A percentile compares a stretch with the other conserved stretches of the same genome.
Conservation (phyloP, 92 coral and sea anemone species). For the Parazoanthus atlanticus region DNA sequence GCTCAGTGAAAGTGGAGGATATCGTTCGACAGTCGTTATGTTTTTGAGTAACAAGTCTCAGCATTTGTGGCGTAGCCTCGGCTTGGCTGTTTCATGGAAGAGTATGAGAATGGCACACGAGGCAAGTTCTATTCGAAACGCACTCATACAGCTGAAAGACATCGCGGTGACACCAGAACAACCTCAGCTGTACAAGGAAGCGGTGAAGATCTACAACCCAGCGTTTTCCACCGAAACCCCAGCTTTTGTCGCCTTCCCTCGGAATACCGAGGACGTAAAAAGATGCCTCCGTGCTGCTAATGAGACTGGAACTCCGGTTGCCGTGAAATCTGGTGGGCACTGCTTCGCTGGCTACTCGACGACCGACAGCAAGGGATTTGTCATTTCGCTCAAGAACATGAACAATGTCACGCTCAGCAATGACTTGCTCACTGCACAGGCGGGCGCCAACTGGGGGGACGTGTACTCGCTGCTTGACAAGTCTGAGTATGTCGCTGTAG, state of each 20-base stretch:
- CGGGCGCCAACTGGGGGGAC: constrained; percentile 75
- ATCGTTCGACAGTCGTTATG: not conserved
- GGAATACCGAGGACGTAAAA: constrained; percentile 65
- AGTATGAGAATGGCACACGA: not conserved
- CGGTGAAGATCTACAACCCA: constrained; percentile 80
- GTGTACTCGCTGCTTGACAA: constrained; percentile 67
- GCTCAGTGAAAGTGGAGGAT: not conserved
- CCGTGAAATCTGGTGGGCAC: constrained; percentile 86
- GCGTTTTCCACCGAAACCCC: constrained; percentile 71
- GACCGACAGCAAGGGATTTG: constrained; percentile 80
- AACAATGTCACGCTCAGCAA: constrained; percentile 51
- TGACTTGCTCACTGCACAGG: constrained; percentile 52
- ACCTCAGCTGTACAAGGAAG: constrained; percentile 68
- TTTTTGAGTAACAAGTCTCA: not conserved
- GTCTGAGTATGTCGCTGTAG: constrained; percentile 73
- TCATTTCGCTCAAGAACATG: constrained; percentile 75
- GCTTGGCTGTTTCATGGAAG: not conserved
- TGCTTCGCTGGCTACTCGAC: constrained; percentile 87
- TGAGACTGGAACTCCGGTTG: constrained; percentile 60
- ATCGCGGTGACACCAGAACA: constrained; percentile 75
- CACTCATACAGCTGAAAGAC: constrained; percentile 64
- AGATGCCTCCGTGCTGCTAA: constrained; percentile 73
- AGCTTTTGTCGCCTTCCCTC: constrained; percentile 86
- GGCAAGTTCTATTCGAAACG: constrained; percentile 20
- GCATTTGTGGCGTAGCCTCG: not conserved